Evolutionary conservation across 2,797 vertebrate species (phyloP).

Genomic region (Anabas testudineus): DNA sequence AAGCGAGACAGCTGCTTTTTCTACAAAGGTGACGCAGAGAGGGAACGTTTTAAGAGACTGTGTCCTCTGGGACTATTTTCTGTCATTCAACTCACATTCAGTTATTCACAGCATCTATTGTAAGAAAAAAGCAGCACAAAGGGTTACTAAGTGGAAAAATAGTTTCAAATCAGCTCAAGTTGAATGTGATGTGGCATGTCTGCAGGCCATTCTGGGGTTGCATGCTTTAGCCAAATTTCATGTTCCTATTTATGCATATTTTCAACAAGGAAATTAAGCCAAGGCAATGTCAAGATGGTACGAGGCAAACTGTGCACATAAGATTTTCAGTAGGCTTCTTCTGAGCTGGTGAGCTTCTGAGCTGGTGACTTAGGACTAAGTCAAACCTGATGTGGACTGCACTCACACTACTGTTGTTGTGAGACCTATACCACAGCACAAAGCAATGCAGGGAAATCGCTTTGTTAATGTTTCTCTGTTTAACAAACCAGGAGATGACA

Average conservation of each 20-base stretch:
- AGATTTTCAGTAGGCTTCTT: conserved; percentile 39
- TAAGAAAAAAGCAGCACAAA: conserved; percentile 5
- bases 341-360: conserved; percentile 52
- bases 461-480: conserved; percentile 44
- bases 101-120: conserved; percentile 8
- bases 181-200: conserved; percentile 57
- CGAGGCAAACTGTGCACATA: conserved; percentile 26
- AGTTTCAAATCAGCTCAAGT: conserved; percentile 49
- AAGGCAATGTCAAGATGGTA: conserved; percentile 60
- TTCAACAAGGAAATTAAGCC: conserved; percentile 51
- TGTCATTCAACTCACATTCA: neutral
- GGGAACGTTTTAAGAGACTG: neutral
- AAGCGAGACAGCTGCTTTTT: neutral
- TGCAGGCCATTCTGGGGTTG: conserved; percentile 36
- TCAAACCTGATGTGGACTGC: conserved; percentile 66
- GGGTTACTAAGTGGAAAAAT: conserved; percentile 18
- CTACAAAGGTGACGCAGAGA: neutral
- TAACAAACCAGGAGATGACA: conserved; percentile 40
- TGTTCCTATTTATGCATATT: conserved; percentile 51
- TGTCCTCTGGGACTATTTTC: neutral
- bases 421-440: conserved; percentile 32
- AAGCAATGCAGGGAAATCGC: conserved; percentile 14
- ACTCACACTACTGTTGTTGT: conserved; percentile 34
- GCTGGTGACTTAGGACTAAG: conserved; percentile 46
- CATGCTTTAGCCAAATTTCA: conserved; percentile 40